Base-by-base conservation (phyloP, 1,140 invertebrate species). In the Anthonomus grandis region DNA sequence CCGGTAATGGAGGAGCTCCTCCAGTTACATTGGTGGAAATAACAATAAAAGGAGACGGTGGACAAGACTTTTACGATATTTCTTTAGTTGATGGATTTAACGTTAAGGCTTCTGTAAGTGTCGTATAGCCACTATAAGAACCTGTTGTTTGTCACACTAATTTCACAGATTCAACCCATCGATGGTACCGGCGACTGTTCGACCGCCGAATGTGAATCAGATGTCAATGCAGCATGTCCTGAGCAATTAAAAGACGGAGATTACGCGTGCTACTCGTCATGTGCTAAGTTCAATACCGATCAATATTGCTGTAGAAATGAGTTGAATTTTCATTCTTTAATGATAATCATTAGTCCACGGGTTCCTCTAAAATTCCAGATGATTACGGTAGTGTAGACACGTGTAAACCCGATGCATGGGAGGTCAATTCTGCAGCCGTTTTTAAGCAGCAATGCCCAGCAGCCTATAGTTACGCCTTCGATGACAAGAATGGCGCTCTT, bases 21-120 rank as follows among this genome's bases (percentile, higher is more conserved):
- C 77, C 77, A 5, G 75, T 68, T 9, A 71, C 75, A 27, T 57
- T 79, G 1, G 75, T 74, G 1, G 76, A 78, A 63, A 72, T 78
- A 24, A 77, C 74, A 0, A 65, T 78, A 21, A 68, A 68, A 44
- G 73, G 68, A 13, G 51, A 41, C 6, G 60, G 56, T 22, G 42
- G 42, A 12, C 56, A 70, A 9, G 76, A 78, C 61, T 78, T 66
- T 55, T 79, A 78, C 51, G 75, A 77, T 50, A 66, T 78, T 34
- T 75, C 74, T 19, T 57, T 78, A 24, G 75, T 78, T 15, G 75
- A 79, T 62, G 76, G 76, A 10, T 78, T 64, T 56, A 78, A 78
- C 58, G 46, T 76, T 1, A 48, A 44, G 13, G 64, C 57, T 18
- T 49, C 42, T 25, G 68, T 71, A 57, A 64, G 62, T 60, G 46